Evolutionary conservation across 2,888 invertebrate genomes (phyloP).

Genomic region (Gymnoscelis rufifasciata): DNA sequence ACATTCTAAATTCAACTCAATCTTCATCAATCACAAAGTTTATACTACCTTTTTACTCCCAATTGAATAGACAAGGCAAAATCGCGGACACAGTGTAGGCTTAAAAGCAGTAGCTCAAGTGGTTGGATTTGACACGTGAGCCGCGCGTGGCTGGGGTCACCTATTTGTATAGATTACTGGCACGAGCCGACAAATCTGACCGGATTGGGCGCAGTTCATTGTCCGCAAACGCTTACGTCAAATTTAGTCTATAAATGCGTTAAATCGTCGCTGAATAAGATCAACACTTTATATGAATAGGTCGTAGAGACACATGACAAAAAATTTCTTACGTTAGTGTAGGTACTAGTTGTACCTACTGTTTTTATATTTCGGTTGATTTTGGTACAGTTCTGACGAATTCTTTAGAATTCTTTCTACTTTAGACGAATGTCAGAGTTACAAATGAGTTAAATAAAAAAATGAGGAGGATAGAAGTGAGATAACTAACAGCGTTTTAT

Average conservation of each 20-base stretch:
- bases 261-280: neutral
- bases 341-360: no score
- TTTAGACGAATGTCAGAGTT: no score
- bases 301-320: no score
- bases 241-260: neutral
- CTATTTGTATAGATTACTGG: constrained; percentile 13
- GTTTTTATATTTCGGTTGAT: no score
- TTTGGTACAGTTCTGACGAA: no score
- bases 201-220: constrained; percentile 1
- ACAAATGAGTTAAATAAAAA: no score
- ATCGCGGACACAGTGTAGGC: neutral
- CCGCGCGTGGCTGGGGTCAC: neutral
- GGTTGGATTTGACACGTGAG: constrained; percentile 11
- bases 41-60: neutral
- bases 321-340: no score
- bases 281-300: no score
- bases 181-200: constrained; percentile 1
- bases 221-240: neutral
- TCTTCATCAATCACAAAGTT: neutral
- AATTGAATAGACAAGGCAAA: constrained; percentile 3
- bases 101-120: constrained; percentile 9
- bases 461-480: no score
- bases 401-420: no score
- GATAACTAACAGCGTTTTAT: no score
- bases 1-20: no score